Evolutionary conservation across 2,888 invertebrate species (phyloP).

Genomic region (Cyrtodaria siliqua): DNA sequence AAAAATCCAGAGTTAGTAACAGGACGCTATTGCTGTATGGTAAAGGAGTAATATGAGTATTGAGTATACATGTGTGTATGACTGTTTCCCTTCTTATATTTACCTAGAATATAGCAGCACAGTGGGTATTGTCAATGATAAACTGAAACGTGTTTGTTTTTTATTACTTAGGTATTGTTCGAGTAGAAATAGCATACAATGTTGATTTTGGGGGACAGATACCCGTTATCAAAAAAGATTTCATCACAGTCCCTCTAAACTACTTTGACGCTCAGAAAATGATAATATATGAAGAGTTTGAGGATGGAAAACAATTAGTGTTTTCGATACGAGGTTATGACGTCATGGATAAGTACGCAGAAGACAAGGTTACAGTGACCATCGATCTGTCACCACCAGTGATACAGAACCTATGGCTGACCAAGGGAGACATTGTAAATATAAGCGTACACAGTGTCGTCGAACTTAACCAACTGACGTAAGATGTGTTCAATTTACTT

Average conservation of each 20-base stretch:
- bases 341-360: slow-evolving; percentile 44
- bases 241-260: slow-evolving; percentile 18
- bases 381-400: slow-evolving; percentile 59
- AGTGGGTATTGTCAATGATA: too few relatives aligned
- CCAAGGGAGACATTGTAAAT: slow-evolving; percentile 63
- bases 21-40: too few relatives aligned
- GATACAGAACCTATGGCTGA: slow-evolving; percentile 62
- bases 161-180: slow-evolving; percentile 36
- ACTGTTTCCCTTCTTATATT: too few relatives aligned
- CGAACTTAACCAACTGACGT: slow-evolving; percentile 64
- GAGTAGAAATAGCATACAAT: slow-evolving; percentile 32
- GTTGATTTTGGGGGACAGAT: slow-evolving; percentile 9
- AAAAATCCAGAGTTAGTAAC: too few relatives aligned
- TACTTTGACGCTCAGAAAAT: slow-evolving; percentile 34
- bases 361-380: slow-evolving; percentile 54
- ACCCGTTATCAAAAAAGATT: slow-evolving; percentile 1
- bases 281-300: slow-evolving; percentile 21
- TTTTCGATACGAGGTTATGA: slow-evolving; percentile 56
- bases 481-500: slow-evolving; percentile 16
- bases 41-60: too few relatives aligned
- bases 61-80: too few relatives aligned
- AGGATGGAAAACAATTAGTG: slow-evolving; percentile 56
- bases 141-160: background rate
- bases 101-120: too few relatives aligned
- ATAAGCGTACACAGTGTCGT: slow-evolving; percentile 60